phyloP scores from a whole-genome alignment of 2,113 vertebrate genomes.

The Xenus cinereus region DNA sequence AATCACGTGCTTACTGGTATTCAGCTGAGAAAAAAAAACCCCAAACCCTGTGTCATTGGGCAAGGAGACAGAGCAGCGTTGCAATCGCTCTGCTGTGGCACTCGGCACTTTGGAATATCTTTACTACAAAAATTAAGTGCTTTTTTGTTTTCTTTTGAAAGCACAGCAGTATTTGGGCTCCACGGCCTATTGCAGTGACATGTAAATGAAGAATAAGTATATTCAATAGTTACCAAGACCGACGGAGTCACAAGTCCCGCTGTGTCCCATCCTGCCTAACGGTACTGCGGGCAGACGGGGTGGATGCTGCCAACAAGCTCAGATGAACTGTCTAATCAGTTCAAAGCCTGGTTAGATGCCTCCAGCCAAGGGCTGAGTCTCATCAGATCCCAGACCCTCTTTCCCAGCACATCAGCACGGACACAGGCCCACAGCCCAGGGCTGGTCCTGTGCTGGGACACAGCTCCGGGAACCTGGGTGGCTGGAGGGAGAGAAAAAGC shows the following conservation, averaged over 20 bases:
- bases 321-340: neutral
- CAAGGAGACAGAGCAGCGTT: neutral
- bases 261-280: neutral
- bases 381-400: neutral
- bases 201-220: neutral
- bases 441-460: fast-evolving
- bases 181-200: neutral
- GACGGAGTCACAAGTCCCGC: neutral
- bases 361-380: neutral
- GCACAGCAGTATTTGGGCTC: neutral
- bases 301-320: neutral
- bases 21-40: neutral
- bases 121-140: neutral
- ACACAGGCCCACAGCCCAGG: neutral
- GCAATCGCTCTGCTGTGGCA: neutral
- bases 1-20: neutral
- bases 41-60: slow-evolving; percentile 26
- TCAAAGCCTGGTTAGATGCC: neutral
- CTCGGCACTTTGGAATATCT: neutral
- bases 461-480: neutral
- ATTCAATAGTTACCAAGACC: neutral
- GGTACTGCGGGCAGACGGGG: neutral
- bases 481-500: neutral
- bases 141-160: slow-evolving; percentile 10
- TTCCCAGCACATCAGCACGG: neutral